Evolutionary conservation across 2,888 invertebrate genomes (phyloP).

Genomic region (Listrodromus nycthemerus): DNA sequence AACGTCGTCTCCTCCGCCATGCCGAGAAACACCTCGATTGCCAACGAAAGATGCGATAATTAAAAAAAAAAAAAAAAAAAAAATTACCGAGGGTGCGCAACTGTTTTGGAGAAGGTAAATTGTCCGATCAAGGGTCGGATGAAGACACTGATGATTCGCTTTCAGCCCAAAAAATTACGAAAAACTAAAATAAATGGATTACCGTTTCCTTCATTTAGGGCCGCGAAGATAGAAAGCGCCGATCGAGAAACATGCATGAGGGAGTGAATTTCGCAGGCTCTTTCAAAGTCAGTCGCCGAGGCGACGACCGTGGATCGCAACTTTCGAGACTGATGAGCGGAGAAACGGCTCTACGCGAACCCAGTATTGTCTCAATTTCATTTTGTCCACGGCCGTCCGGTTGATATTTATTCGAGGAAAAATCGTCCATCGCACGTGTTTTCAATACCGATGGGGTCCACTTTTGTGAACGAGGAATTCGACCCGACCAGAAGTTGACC

Average conservation of each 20-base stretch:
- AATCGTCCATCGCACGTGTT: neutral
- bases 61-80: too few relatives aligned
- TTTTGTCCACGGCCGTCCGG: neutral
- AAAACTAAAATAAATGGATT: too few relatives aligned
- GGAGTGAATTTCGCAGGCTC: too few relatives aligned
- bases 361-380: constrained; percentile 19
- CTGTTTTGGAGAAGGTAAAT: too few relatives aligned
- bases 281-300: constrained; percentile 22
- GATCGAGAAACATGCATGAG: neutral
- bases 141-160: too few relatives aligned
- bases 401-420: constrained; percentile 17
- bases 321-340: constrained; percentile 33
- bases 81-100: neutral
- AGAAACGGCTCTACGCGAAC: constrained; percentile 8
- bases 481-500: neutral
- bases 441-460: neutral
- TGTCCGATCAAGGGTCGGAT: too few relatives aligned
- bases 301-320: constrained; percentile 7
- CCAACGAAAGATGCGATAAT: too few relatives aligned
- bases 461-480: neutral
- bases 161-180: too few relatives aligned
- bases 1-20: neutral
- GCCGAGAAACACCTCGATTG: neutral
- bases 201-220: neutral
- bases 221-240: neutral